A percentile compares a stretch with the other conserved stretches of the same genome.
Conservation (phyloP, 2,888 invertebrate genomes). For the Chloroclystis v-ata region DNA sequence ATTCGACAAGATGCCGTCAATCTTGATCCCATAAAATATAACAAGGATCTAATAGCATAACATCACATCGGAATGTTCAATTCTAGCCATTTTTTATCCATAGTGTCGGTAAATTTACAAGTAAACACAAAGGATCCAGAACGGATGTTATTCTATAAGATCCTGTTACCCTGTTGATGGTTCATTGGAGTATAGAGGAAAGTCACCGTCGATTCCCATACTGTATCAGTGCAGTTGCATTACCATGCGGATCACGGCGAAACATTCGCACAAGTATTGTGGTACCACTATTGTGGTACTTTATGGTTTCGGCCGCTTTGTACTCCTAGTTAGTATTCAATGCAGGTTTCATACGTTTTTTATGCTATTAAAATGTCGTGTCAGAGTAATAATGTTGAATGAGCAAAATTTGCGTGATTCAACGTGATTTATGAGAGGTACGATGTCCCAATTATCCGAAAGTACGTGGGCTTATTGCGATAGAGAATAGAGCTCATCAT, state of each 20-base stretch:
- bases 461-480: constrained; percentile 17
- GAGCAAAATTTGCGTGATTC: constrained; percentile 52
- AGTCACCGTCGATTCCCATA: constrained; percentile 52
- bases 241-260: constrained; percentile 69
- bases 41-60: too few relatives aligned
- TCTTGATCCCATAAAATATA: too few relatives aligned
- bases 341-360: constrained; percentile 68
- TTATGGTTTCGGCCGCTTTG: constrained; percentile 75
- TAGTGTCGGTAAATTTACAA: too few relatives aligned
- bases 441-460: constrained; percentile 45
- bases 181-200: constrained; percentile 14
- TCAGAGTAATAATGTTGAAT: constrained; percentile 62
- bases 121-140: not conserved
- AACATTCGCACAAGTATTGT: constrained; percentile 77
- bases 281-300: too few relatives aligned
- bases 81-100: too few relatives aligned
- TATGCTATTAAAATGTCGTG: constrained; percentile 71
- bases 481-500: too few relatives aligned
- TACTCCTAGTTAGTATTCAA: constrained; percentile 72
- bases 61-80: too few relatives aligned
- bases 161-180: constrained; percentile 3
- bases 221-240: constrained; percentile 60
- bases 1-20: too few relatives aligned
- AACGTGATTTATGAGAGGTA: constrained; percentile 45
- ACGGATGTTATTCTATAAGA: not conserved